Evolutionary conservation across 2,797 vertebrate species (phyloP).

Genomic region (Lophius americanus): DNA sequence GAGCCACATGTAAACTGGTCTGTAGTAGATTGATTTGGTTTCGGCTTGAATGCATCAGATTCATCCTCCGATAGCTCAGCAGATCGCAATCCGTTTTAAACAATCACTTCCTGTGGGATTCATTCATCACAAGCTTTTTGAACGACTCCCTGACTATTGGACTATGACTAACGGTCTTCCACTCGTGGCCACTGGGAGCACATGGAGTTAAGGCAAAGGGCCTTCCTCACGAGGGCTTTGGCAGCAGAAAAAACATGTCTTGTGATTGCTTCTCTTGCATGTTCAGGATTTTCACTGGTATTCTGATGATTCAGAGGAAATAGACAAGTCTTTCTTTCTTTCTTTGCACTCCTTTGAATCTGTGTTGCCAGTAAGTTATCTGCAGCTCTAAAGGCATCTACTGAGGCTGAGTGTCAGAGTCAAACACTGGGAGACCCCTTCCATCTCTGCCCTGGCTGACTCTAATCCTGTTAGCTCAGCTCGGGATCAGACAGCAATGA

Average conservation of each 20-base stretch:
- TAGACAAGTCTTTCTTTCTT: conserved; percentile 8
- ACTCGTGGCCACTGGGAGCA: conserved; percentile 4
- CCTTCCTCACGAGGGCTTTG: conserved; percentile 11
- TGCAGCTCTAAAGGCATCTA: conserved; percentile 56
- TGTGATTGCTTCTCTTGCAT: conserved; percentile 24
- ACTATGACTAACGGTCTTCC: conserved; percentile 1
- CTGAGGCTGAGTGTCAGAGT: conserved; percentile 58
- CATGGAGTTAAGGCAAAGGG: conserved; percentile 1
- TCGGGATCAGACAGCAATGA: conserved; percentile 63
- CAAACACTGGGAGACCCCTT: conserved; percentile 46
- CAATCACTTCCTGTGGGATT: conserved; percentile 3
- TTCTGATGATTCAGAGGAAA: conserved; percentile 16
- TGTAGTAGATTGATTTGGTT: conserved; percentile 73
- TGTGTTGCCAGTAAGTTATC: conserved; percentile 29
- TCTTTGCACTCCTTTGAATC: conserved; percentile 34
- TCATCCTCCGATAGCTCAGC: conserved; percentile 36
- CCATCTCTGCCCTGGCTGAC: conserved; percentile 47
- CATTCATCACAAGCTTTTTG: conserved; percentile 11
- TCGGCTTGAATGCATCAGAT: conserved; percentile 52
- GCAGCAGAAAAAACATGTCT: not conserved
- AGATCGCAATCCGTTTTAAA: conserved; percentile 34
- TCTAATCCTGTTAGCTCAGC: conserved; percentile 76
- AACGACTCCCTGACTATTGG: not conserved
- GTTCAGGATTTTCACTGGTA: conserved; percentile 17
- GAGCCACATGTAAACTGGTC: conserved; percentile 73